These are phyloP conservation scores for Squalus acanthias DNA, from an alignment of 2,797 vertebrate genomes.

Conservation along the genomic window DNA sequence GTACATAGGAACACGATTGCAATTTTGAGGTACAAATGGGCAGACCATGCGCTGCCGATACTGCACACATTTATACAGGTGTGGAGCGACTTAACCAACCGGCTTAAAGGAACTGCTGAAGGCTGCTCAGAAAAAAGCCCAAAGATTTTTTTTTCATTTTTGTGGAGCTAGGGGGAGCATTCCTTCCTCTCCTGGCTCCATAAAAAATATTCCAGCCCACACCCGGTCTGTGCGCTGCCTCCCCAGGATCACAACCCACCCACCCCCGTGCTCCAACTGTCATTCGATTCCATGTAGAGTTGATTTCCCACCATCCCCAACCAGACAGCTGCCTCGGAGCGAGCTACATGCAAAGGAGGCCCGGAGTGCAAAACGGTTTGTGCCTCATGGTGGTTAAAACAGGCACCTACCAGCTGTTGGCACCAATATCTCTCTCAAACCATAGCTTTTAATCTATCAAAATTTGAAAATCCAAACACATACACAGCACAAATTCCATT, in stretches of 20 bases:
- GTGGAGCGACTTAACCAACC: too few species aligned
- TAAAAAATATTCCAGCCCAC: neutral
- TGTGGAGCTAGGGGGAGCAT: neutral
- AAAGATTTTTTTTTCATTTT: too few species aligned
- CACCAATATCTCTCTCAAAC: neutral
- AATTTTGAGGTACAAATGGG: too few species aligned
- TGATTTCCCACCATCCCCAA: neutral
- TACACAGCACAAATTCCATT: neutral
- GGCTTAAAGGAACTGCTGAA: too few species aligned
- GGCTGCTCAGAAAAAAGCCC: too few species aligned
- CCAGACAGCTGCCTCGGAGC: neutral
- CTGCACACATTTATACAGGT: too few species aligned
- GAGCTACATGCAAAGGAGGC: too few species aligned
- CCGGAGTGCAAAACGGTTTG: too few species aligned
- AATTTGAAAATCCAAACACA: neutral
- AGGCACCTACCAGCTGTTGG: too few species aligned
- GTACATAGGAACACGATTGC: too few species aligned
- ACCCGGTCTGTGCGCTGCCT: neutral
- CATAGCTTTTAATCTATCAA: neutral
- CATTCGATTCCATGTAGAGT: neutral
- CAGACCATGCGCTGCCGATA: too few species aligned
- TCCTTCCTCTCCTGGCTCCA: neutral
- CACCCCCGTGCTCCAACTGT: neutral
- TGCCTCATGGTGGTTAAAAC: too few species aligned
- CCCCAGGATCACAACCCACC: neutral